Conservation (phyloP, 1,140 invertebrate species). For the Heliconius congener region DNA sequence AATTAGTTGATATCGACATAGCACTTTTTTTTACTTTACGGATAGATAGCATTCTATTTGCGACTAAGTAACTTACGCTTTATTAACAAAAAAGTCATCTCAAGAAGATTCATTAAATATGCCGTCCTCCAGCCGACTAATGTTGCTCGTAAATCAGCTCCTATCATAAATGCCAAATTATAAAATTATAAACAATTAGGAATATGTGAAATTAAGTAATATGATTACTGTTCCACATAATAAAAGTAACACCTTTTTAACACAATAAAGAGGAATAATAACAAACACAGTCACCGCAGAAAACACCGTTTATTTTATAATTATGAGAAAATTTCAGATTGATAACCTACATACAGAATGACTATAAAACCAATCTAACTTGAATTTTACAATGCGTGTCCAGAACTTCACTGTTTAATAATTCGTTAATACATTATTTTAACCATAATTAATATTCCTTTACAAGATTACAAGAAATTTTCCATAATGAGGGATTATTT, state of each 20-base stretch:
- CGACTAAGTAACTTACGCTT: too few relatives aligned
- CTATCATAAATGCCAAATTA: too few relatives aligned
- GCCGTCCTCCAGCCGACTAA: too few relatives aligned
- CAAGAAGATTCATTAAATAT: too few relatives aligned
- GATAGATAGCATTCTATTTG: too few relatives aligned
- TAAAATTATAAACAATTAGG: too few relatives aligned
- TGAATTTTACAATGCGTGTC: constrained; percentile 73
- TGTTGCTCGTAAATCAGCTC: too few relatives aligned
- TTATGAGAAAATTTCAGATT: constrained; percentile 83
- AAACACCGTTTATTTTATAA: constrained; percentile 83
- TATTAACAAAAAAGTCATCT: too few relatives aligned
- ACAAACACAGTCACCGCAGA: constrained; percentile 74
- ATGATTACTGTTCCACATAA: not conserved
- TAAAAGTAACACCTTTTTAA: not conserved
- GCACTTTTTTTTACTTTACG: too few relatives aligned
- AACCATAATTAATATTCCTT: constrained; percentile 64
- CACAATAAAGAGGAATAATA: not conserved
- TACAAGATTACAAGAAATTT: constrained; percentile 75
- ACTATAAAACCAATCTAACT: constrained; percentile 80
- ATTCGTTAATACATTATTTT: constrained; percentile 62
- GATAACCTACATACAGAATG: constrained; percentile 82
- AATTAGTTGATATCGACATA: too few relatives aligned
- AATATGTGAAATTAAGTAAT: too few relatives aligned
- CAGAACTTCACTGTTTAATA: constrained; percentile 64
- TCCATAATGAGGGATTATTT: constrained; percentile 63